Percentiles rank a stretch among this genome's conserved stretches.
Evolutionary conservation across 2,113 vertebrate genomes (phyloP).

Genomic region (Siphamia tubifer): DNA sequence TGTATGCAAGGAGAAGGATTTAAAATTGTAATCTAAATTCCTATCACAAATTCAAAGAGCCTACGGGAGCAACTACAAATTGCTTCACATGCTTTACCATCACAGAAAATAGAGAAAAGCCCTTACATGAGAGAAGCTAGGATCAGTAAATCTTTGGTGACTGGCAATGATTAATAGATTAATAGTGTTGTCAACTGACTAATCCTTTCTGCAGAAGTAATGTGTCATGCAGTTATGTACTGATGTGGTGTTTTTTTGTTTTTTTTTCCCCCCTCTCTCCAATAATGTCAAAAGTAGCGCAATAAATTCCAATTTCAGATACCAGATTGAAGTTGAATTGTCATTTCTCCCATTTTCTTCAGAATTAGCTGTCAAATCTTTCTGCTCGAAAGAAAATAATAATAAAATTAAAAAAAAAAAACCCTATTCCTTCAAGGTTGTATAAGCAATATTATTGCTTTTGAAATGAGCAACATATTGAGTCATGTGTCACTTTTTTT

Average conservation of each 20-base stretch:
- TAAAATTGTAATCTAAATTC: too few species aligned
- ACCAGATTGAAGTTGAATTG: neutral
- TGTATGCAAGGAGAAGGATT: too few species aligned
- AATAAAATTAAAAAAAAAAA: too few species aligned
- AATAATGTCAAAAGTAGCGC: neutral
- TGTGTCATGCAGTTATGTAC: neutral
- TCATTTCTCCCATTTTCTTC: neutral
- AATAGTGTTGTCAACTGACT: too few species aligned
- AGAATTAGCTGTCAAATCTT: neutral
- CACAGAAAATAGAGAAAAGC: neutral
- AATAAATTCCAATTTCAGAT: neutral
- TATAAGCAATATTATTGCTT: conserved; percentile 17
- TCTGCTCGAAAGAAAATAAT: conserved; percentile 7
- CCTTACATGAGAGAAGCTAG: neutral
- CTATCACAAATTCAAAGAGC: neutral
- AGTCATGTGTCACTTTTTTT: conserved; percentile 39
- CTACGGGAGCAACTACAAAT: neutral
- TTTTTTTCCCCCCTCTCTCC: too few species aligned
- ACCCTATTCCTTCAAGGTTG: conserved; percentile 6
- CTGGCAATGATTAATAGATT: too few species aligned
- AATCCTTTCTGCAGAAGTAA: neutral
- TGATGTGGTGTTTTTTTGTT: neutral
- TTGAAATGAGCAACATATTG: conserved; percentile 39
- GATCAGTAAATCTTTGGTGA: neutral
- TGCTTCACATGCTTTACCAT: neutral